Evolutionary conservation across 2,113 vertebrate genomes (phyloP).

Genomic region (Pogonocichla stellata): DNA sequence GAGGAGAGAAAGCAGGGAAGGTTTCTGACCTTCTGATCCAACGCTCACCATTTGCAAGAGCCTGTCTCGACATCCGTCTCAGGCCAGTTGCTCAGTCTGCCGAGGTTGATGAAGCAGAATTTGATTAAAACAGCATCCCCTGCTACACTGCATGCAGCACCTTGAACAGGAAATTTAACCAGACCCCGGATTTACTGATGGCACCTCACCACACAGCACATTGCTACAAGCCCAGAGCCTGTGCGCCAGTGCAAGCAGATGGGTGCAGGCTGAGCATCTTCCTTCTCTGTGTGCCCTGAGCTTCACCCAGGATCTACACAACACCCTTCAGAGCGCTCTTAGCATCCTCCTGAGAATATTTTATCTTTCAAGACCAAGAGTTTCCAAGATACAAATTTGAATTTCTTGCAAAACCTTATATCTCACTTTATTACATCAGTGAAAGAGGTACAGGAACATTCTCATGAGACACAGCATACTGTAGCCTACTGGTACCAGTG

Average conservation of each 20-base stretch:
- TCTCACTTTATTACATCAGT: neutral
- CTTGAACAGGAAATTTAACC: neutral
- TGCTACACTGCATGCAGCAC: fast-evolving
- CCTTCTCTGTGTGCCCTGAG: fast-evolving
- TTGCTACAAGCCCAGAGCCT: neutral
- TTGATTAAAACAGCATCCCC: neutral
- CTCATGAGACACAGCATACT: neutral
- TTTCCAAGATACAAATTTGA: neutral
- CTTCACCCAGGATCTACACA: neutral
- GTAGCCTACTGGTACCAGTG: neutral
- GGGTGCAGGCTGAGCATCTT: neutral
- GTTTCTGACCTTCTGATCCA: neutral
- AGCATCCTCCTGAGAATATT: neutral
- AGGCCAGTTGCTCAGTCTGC: neutral
- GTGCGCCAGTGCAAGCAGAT: fast-evolving
- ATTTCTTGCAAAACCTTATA: neutral
- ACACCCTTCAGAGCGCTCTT: neutral
- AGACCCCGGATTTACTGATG: neutral
- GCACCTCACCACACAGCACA: neutral
- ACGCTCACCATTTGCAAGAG: fast-evolving
- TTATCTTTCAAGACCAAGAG: neutral
- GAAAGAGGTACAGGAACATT: neutral
- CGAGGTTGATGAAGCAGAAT: neutral
- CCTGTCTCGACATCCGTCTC: neutral
- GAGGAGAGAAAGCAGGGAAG: neutral